A percentile compares a stretch with the other conserved stretches of the same genome.
Conservation (phyloP, 2,113 vertebrate genomes). For the Speoplatyrhinus poulsoni region DNA sequence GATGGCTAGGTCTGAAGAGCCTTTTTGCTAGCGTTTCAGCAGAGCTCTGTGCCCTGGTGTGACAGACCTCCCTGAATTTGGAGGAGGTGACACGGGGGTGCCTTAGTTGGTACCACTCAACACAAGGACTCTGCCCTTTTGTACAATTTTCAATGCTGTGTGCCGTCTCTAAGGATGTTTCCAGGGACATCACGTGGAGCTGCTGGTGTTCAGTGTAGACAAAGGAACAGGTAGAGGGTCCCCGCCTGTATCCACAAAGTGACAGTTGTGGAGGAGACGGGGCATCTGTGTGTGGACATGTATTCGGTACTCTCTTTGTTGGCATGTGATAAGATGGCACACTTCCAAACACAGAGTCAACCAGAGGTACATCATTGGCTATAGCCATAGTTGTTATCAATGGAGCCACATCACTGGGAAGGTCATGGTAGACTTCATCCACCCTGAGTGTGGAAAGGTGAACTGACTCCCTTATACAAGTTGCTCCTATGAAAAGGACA, state of each 20-base stretch:
- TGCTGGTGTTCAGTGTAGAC: neutral
- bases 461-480: neutral
- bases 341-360: slow-evolving; percentile 3
- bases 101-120: slow-evolving; percentile 17
- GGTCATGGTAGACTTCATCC: neutral
- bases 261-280: neutral
- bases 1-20: slow-evolving; percentile 1
- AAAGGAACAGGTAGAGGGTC: neutral
- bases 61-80: slow-evolving; percentile 16
- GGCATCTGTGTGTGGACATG: slow-evolving; percentile 1
- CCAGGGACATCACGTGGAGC: neutral
- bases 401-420: neutral
- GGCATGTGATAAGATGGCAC: slow-evolving; percentile 6
- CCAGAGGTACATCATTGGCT: neutral
- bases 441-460: neutral
- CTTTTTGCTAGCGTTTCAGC: slow-evolving; percentile 1
- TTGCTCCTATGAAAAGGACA: neutral
- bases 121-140: slow-evolving; percentile 1
- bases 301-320: neutral
- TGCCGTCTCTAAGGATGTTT: neutral
- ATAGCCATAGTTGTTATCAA: slow-evolving; percentile 9
- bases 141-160: slow-evolving; percentile 4
- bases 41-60: slow-evolving; percentile 11
- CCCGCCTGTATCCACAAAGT: neutral
- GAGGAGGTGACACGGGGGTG: slow-evolving; percentile 8